phyloP scores from a whole-genome alignment of 2,113 vertebrate species.

The Motacilla alba region DNA sequence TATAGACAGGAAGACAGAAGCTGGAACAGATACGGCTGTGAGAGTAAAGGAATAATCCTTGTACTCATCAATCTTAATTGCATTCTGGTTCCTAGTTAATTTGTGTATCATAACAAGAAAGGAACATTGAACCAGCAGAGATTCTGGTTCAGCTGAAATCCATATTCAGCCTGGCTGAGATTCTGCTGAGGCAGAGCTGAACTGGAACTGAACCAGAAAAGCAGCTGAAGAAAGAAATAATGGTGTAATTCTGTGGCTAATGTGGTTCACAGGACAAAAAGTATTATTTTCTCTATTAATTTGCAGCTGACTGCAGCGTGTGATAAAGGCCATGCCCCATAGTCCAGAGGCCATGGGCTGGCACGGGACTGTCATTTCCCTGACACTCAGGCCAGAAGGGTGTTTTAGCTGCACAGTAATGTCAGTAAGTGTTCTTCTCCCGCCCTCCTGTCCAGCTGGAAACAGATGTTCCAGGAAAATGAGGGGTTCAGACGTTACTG shows the following conservation, averaged over 20 bases:
- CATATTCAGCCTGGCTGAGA: background rate
- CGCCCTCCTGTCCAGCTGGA: background rate
- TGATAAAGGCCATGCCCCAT: background rate
- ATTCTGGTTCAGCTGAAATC: background rate
- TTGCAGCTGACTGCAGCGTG: background rate
- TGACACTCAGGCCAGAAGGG: background rate
- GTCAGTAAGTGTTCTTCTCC: background rate
- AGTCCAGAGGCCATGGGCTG: background rate
- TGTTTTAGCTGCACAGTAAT: background rate
- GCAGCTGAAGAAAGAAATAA: background rate
- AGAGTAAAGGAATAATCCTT: background rate
- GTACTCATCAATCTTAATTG: background rate
- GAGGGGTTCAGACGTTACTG: background rate
- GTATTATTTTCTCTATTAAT: background rate
- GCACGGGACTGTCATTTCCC: background rate
- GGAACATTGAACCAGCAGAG: background rate
- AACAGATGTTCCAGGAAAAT: background rate
- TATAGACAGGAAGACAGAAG: background rate
- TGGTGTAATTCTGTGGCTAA: background rate
- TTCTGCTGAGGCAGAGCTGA: background rate
- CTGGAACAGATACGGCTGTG: background rate
- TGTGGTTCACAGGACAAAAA: background rate
- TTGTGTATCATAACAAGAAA: background rate
- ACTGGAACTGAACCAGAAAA: constrained; percentile 1
- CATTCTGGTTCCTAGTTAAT: background rate